Conservation (phyloP, 2,113 vertebrate species). For the Ascaphus truei region DNA sequence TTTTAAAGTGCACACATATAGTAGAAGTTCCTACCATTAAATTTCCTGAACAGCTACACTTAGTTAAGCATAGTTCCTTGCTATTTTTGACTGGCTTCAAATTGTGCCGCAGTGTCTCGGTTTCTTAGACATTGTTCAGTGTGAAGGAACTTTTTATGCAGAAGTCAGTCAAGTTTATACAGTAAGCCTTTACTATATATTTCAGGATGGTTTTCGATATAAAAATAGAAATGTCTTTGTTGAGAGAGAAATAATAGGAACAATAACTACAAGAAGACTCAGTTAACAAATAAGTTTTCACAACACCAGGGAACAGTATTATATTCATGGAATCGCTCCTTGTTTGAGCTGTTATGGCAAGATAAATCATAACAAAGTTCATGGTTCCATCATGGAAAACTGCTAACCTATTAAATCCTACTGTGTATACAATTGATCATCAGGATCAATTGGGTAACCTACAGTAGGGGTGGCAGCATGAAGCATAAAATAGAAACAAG, state of each 20-base stretch:
- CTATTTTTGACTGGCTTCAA: too few species aligned
- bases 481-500: slow-evolving; percentile 3
- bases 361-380: slow-evolving; percentile 21
- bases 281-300: neutral
- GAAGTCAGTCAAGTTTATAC: neutral
- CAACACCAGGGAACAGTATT: neutral
- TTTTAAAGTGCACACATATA: too few species aligned
- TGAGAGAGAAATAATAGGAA: slow-evolving; percentile 20
- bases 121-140: neutral
- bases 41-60: too few species aligned
- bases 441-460: slow-evolving; percentile 14
- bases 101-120: too few species aligned
- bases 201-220: neutral
- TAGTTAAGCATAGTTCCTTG: too few species aligned
- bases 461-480: slow-evolving; percentile 13
- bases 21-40: too few species aligned
- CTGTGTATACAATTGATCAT: slow-evolving; percentile 30
- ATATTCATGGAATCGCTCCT: slow-evolving; percentile 1
- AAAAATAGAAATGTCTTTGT: slow-evolving; percentile 27
- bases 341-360: slow-evolving; percentile 17
- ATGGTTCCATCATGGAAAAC: slow-evolving; percentile 17
- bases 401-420: slow-evolving; percentile 27
- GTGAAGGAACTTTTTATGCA: neutral
- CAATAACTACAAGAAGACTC: slow-evolving; percentile 2
- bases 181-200: too few species aligned